Evolutionary conservation across 2,113 vertebrate genomes (phyloP).

Genomic region (Hippocampus zosterae): DNA sequence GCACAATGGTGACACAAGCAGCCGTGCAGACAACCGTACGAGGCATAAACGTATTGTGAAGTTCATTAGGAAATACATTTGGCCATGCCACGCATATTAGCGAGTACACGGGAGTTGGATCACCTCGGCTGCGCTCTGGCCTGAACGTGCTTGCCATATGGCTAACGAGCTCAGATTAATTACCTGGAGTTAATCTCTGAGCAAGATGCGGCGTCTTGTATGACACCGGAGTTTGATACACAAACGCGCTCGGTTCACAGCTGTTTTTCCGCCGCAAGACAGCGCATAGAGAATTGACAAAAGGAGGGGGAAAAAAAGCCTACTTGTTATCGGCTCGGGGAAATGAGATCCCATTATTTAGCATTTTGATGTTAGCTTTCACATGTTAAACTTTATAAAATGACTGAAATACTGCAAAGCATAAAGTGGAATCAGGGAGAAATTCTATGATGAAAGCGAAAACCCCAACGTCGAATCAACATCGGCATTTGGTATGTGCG

Average conservation of each 20-base stretch:
- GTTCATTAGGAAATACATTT: constrained; percentile 2
- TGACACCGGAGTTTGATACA: constrained; percentile 41
- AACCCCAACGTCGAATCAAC: constrained; percentile 45
- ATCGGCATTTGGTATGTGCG: constrained; percentile 47
- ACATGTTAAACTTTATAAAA: background rate
- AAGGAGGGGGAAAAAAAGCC: background rate
- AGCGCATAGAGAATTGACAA: constrained; percentile 6
- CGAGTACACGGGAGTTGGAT: constrained; percentile 21
- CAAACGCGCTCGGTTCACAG: constrained; percentile 48
- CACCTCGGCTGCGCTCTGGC: constrained; percentile 8
- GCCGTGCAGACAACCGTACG: constrained; percentile 14
- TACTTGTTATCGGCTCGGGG: background rate
- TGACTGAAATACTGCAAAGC: background rate
- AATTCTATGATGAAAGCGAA: constrained; percentile 2
- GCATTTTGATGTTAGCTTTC: background rate
- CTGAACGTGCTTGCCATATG: constrained; percentile 46
- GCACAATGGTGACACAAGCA: constrained; percentile 34
- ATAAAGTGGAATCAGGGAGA: background rate
- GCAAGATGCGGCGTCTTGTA: constrained; percentile 50
- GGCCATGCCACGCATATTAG: background rate
- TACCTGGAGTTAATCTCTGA: constrained; percentile 53
- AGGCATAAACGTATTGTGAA: constrained; percentile 11
- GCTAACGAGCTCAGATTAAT: constrained; percentile 66
- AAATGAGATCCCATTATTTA: background rate
- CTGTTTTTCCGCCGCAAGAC: constrained; percentile 45